These are phyloP conservation scores for Dasypogon diadema DNA, from an alignment of 2,888 invertebrate genomes.

Conservation along the genomic window DNA sequence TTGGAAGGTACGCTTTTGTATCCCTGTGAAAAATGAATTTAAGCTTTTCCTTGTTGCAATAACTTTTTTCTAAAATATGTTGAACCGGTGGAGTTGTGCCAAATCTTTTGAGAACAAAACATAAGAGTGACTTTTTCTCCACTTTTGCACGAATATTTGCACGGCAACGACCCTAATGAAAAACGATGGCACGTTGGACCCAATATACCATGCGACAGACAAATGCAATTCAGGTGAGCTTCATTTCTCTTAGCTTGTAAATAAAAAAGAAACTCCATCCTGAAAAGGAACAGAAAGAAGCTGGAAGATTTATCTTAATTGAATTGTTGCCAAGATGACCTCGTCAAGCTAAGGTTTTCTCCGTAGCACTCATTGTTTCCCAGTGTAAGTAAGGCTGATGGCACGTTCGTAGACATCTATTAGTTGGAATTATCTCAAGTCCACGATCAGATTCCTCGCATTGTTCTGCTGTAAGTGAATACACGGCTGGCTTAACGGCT, in stretches of 20 bases:
- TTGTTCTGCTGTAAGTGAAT: slow-evolving; percentile 10
- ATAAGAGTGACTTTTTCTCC: not conserved
- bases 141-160: not conserved
- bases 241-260: slow-evolving; percentile 21
- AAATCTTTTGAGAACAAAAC: not conserved
- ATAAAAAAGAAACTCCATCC: not conserved
- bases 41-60: slow-evolving; percentile 1
- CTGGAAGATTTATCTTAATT: slow-evolving; percentile 38
- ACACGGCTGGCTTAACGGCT: not conserved
- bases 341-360: slow-evolving; percentile 12
- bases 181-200: too few relatives aligned
- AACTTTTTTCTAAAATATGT: too few relatives aligned
- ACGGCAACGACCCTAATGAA: too few relatives aligned
- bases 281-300: slow-evolving; percentile 11
- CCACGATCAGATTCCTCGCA: slow-evolving; percentile 39
- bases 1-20: not conserved
- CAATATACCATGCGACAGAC: too few relatives aligned
- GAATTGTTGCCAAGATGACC: slow-evolving; percentile 47
- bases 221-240: slow-evolving; percentile 10
- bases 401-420: slow-evolving; percentile 31
- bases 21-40: not conserved
- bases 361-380: slow-evolving; percentile 1
- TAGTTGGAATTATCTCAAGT: slow-evolving; percentile 41
- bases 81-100: not conserved
- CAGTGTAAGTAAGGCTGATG: not conserved